These are phyloP conservation scores for Pseudomyrmex pallidus DNA, from an alignment of 1,140 invertebrate genomes.

Conservation along the genomic window DNA sequence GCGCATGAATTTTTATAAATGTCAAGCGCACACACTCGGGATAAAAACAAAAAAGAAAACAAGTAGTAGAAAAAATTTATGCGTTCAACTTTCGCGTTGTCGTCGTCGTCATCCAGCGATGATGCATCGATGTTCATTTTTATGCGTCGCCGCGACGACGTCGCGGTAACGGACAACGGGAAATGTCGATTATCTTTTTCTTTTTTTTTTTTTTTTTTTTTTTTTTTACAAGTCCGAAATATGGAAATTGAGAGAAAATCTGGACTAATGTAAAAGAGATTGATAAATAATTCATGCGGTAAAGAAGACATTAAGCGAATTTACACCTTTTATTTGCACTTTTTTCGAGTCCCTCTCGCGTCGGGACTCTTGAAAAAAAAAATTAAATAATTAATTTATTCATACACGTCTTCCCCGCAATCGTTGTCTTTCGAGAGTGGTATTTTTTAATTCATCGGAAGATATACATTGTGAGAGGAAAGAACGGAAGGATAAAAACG, in stretches of 20 bases:
- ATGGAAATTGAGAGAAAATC: background rate
- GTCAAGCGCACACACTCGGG: background rate
- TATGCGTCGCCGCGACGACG: too few species aligned
- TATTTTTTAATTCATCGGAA: constrained; percentile 16
- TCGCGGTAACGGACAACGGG: too few species aligned
- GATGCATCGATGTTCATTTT: too few species aligned
- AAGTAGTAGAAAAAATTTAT: too few species aligned
- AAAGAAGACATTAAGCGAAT: background rate
- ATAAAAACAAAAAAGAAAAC: too few species aligned
- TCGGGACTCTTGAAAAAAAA: too few species aligned
- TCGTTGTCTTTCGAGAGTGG: background rate
- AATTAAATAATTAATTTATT: constrained; percentile 5
- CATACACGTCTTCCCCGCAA: background rate
- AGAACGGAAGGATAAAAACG: background rate
- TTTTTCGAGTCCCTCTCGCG: too few species aligned
- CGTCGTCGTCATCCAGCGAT: too few species aligned
- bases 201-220: too few species aligned
- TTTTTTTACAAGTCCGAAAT: background rate
- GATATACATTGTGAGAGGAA: background rate
- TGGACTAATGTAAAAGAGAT: background rate
- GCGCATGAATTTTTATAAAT: background rate
- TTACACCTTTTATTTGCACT: background rate
- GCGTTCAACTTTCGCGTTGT: too few species aligned
- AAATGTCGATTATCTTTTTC: too few species aligned
- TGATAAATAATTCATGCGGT: background rate